These are phyloP conservation scores for Ariopsis seemanni DNA, from an alignment of 2,113 vertebrate species.

Conservation along the genomic window DNA sequence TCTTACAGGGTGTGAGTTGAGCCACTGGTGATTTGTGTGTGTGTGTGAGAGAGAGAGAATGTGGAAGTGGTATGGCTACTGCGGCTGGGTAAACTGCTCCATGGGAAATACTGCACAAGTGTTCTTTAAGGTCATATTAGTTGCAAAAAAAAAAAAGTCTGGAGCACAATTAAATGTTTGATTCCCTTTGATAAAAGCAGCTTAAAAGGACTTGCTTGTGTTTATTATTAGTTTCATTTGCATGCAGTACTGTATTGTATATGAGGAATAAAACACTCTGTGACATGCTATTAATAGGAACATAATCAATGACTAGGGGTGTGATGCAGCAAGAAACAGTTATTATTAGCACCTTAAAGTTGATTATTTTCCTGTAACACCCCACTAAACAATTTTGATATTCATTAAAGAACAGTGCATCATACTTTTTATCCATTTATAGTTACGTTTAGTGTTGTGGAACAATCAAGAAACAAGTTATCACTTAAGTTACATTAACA, in stretches of 20 bases:
- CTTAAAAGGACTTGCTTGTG: not conserved
- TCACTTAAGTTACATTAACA: too few species aligned
- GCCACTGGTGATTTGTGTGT: constrained; percentile 62
- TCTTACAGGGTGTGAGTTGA: constrained; percentile 48
- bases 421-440: not conserved
- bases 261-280: not conserved
- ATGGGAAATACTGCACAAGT: constrained; percentile 58
- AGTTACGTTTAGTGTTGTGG: not conserved
- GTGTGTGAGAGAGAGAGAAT: too few species aligned
- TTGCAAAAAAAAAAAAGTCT: constrained; percentile 39
- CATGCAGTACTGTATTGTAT: not conserved
- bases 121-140: constrained; percentile 58
- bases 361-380: too few species aligned
- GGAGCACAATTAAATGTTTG: constrained; percentile 9
- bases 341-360: too few species aligned
- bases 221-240: not conserved
- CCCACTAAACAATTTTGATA: not conserved
- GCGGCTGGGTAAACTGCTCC: constrained; percentile 53
- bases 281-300: not conserved
- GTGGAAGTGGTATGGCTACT: constrained; percentile 54
- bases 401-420: not conserved
- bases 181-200: not conserved
- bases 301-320: not conserved
- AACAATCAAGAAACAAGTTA: too few species aligned
- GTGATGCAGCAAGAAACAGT: not conserved